Base-by-base conservation (phyloP, 92 coral and sea anemone species). In the Porites divaricata region DNA sequence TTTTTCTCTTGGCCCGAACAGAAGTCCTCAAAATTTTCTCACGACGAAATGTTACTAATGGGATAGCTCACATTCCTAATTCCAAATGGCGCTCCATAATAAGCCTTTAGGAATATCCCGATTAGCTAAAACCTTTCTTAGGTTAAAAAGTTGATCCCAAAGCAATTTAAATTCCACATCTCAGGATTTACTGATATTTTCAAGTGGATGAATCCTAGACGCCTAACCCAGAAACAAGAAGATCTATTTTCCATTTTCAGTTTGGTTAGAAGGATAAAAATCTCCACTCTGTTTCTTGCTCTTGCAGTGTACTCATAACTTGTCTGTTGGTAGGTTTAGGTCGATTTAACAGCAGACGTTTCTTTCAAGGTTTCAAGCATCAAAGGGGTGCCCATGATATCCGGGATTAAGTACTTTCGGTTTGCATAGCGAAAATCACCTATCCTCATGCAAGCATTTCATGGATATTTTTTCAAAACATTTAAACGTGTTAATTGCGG, bases 401-500 rank as follows among this genome's bases (percentile, higher is more conserved):
- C 51, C 23, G 16, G 85, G 76, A 80, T 80, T 70, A 80, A 19
- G 22, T 45, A 8, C 17, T 69, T 76, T 69, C 85, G 54, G 21
- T 56, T 80, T 53, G n/a, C 13, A 41, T 19, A 35, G 63, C 12
- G 13, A 69, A 41, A 70, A 62, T 22, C 67, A 13, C 9, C 41
- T 12, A 28, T 54, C 4, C 83, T 80, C 85, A 80, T 76, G 85
- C 85, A 80, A 80, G 58, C 67, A n/a, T 26, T 28, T 48, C 28
- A 51, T 28, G 54, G 74, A 71, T 70, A 54, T 80, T 80, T 80
- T 35, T 80, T 68, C 25, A 54, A 70, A 80, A 72, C 85, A 49
- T 80, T 80, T 69, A 80, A 80, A 80, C 35, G 85, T 80, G 85
- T 80, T 80, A 80, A 80, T 80, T 80, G 76, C 52, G 28, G 85